phyloP scores from a whole-genome alignment of 2,888 invertebrate species.

The Tenthredo livida region DNA sequence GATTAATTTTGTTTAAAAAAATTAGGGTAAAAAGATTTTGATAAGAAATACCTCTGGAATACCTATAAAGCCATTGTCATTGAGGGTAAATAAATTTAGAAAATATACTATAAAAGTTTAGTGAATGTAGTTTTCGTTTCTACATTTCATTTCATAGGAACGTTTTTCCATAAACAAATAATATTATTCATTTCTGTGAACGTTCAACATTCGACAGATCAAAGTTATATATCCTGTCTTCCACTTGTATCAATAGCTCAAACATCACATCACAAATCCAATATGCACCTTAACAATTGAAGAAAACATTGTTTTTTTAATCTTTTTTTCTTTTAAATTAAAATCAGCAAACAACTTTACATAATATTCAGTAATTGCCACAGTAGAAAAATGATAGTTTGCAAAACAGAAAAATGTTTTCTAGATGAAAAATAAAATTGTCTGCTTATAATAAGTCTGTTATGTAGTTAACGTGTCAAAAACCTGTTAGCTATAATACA shows the following conservation, averaged over 20 bases:
- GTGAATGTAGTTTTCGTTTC: slow-evolving; percentile 28
- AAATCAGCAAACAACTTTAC: slow-evolving; percentile 23
- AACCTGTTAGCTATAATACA: not conserved
- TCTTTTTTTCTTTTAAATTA: not conserved
- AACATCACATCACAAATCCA: slow-evolving; percentile 48
- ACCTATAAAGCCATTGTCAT: not conserved
- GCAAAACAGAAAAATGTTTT: not conserved
- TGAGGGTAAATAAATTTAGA: slow-evolving; percentile 46
- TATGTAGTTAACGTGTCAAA: not conserved
- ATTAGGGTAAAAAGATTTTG: not conserved
- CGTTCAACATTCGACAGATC: slow-evolving; percentile 48
- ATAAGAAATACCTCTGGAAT: not conserved
- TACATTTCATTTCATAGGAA: slow-evolving; percentile 46
- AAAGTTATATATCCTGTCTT: slow-evolving; percentile 41
- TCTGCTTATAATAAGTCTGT: slow-evolving; percentile 12
- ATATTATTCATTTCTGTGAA: slow-evolving; percentile 39
- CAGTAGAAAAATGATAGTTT: slow-evolving; percentile 8
- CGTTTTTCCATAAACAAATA: slow-evolving; percentile 44
- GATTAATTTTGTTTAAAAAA: slow-evolving; percentile 8
- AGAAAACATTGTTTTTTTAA: slow-evolving; percentile 11
- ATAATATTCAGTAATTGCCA: not conserved
- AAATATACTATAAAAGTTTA: slow-evolving; percentile 43
- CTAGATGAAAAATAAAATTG: not conserved
- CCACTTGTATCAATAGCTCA: slow-evolving; percentile 4
- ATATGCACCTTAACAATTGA: slow-evolving; percentile 45